A percentile compares a stretch with the other conserved stretches of the same genome.
phyloP scores from a whole-genome alignment of 2,888 invertebrate species.

The Ariolimax columbianus region DNA sequence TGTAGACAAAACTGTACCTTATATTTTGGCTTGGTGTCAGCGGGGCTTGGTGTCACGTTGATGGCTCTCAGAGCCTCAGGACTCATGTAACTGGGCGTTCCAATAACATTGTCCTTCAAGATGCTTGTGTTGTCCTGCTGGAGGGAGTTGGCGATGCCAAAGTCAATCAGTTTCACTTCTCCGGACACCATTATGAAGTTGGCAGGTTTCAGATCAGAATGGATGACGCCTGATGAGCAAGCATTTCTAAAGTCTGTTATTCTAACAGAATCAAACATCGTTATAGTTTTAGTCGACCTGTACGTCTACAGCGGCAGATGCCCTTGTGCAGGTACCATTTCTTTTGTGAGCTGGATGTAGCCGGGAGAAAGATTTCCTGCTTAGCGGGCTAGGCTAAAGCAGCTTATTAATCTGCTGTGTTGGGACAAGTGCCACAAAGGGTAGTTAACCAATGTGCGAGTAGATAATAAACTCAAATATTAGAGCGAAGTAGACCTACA shows the following conservation, averaged over 20 bases:
- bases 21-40: conserved; percentile 64
- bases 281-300: too few relatives aligned
- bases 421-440: too few relatives aligned
- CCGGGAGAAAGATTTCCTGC: too few relatives aligned
- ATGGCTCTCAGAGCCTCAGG: conserved; percentile 85
- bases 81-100: conserved; percentile 96
- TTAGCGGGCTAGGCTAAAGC: too few relatives aligned
- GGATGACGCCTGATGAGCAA: conserved; percentile 88
- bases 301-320: too few relatives aligned
- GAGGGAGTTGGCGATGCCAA: conserved; percentile 93
- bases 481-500: too few relatives aligned
- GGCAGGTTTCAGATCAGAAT: conserved; percentile 97
- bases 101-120: conserved; percentile 85
- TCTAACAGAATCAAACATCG: too few relatives aligned
- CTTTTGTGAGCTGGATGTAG: too few relatives aligned
- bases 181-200: conserved; percentile 94
- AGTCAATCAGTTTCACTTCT: conserved; percentile 95
- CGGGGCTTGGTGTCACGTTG: conserved; percentile 56
- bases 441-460: too few relatives aligned
- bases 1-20: conserved; percentile 68
- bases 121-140: conserved; percentile 93
- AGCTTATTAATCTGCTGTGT: too few relatives aligned
- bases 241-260: neutral
- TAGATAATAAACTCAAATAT: too few relatives aligned
- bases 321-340: too few relatives aligned